Conservation (phyloP, 2,888 invertebrate species). For the Atethmia centrago region DNA sequence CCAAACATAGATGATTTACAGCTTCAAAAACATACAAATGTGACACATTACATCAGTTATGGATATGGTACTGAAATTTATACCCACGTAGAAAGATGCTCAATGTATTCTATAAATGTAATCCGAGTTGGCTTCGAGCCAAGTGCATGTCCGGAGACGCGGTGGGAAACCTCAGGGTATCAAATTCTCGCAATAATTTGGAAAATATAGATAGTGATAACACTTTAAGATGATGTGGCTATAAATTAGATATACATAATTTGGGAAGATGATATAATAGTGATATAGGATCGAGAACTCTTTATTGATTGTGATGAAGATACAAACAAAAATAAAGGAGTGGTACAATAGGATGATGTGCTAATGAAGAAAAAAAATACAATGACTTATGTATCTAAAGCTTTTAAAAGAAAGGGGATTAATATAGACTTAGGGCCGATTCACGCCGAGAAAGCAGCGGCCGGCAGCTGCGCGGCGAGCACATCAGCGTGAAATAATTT, state of each 20-base stretch:
- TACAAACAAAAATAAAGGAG: background rate
- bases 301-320: background rate
- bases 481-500: too few relatives aligned
- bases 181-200: constrained; percentile 24
- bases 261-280: background rate
- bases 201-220: background rate
- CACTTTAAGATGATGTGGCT: background rate
- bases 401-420: background rate
- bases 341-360: too few relatives aligned
- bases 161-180: constrained; percentile 71
- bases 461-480: too few relatives aligned
- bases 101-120: constrained; percentile 65
- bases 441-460: too few relatives aligned
- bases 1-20: constrained; percentile 41
- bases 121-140: constrained; percentile 71
- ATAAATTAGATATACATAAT: background rate
- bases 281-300: background rate
- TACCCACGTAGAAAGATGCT: constrained; percentile 44
- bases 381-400: background rate
- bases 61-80: constrained; percentile 49
- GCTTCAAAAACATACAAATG: constrained; percentile 30
- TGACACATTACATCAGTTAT: constrained; percentile 45
- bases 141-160: constrained; percentile 65
- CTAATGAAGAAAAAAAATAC: background rate
- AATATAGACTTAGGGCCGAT: too few relatives aligned